phyloP scores from a whole-genome alignment of 2,888 invertebrate genomes.

The Norana najaformis region DNA sequence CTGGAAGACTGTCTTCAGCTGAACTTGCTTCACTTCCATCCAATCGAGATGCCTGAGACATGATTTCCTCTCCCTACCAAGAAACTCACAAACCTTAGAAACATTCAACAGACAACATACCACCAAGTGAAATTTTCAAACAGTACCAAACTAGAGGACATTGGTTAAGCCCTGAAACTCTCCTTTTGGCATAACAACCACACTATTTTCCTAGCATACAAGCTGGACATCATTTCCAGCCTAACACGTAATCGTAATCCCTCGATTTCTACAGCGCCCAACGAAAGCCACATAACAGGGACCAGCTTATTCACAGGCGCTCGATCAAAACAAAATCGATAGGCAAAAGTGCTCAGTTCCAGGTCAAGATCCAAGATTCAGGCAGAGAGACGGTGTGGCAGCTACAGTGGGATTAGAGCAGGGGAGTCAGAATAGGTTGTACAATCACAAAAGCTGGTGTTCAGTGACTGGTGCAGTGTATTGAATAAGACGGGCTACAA shows the following conservation, averaged over 20 bases:
- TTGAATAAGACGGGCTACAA: not conserved
- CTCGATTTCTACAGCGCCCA: too few relatives aligned
- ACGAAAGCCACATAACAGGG: too few relatives aligned
- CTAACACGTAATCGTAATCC: too few relatives aligned
- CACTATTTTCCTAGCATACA: not conserved
- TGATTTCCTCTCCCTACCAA: conserved; percentile 42
- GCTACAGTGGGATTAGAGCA: too few relatives aligned
- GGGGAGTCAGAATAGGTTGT: too few relatives aligned
- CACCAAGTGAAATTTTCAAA: not conserved
- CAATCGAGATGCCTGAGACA: conserved; percentile 35
- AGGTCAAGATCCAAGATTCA: too few relatives aligned
- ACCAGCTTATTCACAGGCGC: too few relatives aligned
- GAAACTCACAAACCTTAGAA: not conserved
- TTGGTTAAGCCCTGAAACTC: not conserved
- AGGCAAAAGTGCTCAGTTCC: too few relatives aligned
- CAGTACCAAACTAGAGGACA: not conserved
- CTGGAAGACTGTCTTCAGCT: conserved; percentile 23
- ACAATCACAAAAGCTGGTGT: not conserved
- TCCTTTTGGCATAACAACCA: not conserved
- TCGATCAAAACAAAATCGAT: too few relatives aligned
- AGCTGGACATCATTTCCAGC: not conserved
- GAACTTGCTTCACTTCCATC: conserved; percentile 15
- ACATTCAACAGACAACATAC: not conserved
- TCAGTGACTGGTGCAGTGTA: not conserved
- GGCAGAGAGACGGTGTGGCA: too few relatives aligned